Evolutionary conservation across 1,140 invertebrate genomes (phyloP), one percentile per base, ranked within the genome.

Genomic region (Popillia japonica): DNA sequence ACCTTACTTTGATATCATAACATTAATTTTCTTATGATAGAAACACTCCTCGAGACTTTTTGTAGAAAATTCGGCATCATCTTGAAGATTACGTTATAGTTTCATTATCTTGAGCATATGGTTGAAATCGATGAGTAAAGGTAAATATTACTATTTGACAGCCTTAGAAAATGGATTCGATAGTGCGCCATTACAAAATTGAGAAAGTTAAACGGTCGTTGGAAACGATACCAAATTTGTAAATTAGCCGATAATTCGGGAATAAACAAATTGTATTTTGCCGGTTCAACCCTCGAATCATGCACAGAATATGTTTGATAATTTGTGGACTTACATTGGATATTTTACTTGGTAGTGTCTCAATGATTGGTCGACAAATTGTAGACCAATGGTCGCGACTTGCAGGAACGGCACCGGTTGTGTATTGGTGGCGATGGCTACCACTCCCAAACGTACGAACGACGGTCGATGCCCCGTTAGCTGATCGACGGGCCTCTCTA

Each of bases 321-420:
- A 92, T 92, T 91, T 92, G 91, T 90, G 90, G 89, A 93, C 92
- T 93, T 93, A 93, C 92, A 92, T 92, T 91, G 91, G 91, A 92
- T 91, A 92, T 92, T 92, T 90, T 90, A 87, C 88, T 88, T 86
- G 86, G 87, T 88, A 90, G 87, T 91, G 90, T 90, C 89, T 89
- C 90, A 90, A 91, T 90, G 90, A 91, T 91, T 91, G 90, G 90
- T 91, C 90, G 90, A 88, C 87, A 89, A 90, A 89, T 89, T 88
- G 88, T 90, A 90, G 90, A 90, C 90, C 90, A 91, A 91, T 91
- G 90, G 90, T 88, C 90, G 84, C 89, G 75, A 88, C 90, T 90
- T 87, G 88, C 87, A 87, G 83, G 87, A 85, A 87, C 86, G 85
- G 83, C 84, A 84, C 87, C 85, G 87, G 84, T 86, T 89, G 88